Conservation (phyloP, 1,140 invertebrate genomes). For the Hyles vespertilio region DNA sequence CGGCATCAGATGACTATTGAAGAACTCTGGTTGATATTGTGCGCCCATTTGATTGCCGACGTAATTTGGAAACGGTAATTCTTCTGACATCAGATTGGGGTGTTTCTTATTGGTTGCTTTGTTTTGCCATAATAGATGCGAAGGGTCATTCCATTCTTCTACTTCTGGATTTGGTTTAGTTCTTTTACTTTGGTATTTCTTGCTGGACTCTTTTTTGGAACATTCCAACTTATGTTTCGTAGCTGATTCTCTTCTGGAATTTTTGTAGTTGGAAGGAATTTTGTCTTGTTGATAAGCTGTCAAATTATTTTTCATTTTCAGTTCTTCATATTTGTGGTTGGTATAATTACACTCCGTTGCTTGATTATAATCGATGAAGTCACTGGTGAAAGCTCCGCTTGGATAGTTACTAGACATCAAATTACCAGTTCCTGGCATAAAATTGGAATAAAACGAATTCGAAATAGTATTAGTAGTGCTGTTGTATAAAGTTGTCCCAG, state of each 20-base stretch:
- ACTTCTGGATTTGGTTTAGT: conserved; percentile 50
- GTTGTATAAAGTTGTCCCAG: conserved; percentile 62
- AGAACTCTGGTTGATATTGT: conserved; percentile 62
- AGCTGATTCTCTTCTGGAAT: conserved; percentile 52
- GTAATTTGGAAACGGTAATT: conserved; percentile 57
- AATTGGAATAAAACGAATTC: conserved; percentile 67
- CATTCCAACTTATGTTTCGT: conserved; percentile 68
- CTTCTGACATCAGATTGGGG: conserved; percentile 58
- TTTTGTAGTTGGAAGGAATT: conserved; percentile 45
- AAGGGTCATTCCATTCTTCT: conserved; percentile 61
- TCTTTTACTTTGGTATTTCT: conserved; percentile 65
- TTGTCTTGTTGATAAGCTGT: conserved; percentile 51
- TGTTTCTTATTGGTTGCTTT: conserved; percentile 51
- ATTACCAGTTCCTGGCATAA: conserved; percentile 59
- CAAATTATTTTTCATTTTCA: conserved; percentile 57
- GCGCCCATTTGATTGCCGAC: conserved; percentile 58
- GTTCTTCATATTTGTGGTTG: conserved; percentile 61
- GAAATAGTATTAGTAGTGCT: conserved; percentile 66
- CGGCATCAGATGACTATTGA: conserved; percentile 62
- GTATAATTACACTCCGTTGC: conserved; percentile 59
- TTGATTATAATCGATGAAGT: conserved; percentile 67
- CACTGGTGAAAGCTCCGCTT: conserved; percentile 52
- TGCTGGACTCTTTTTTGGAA: conserved; percentile 64
- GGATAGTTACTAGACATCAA: conserved; percentile 60
- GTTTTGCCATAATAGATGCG: conserved; percentile 60